A percentile compares a stretch with the other conserved stretches of the same genome.
Evolutionary conservation across 2,888 invertebrate species (phyloP).

Genomic region (Melanostoma mellinum): DNA sequence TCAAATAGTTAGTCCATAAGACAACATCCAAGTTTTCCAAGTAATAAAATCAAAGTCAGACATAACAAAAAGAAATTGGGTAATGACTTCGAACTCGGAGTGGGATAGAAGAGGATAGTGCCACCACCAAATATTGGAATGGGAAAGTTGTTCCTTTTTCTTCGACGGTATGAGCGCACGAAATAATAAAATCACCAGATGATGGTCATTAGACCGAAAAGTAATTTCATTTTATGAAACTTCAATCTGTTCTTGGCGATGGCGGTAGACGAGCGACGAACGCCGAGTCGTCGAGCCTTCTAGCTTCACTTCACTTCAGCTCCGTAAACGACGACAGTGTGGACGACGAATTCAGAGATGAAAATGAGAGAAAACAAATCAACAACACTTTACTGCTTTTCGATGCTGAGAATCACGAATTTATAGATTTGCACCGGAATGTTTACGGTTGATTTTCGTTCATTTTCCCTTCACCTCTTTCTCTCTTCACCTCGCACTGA

Average conservation of each 20-base stretch:
- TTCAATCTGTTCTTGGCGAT: constrained; percentile 46
- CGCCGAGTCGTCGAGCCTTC: no score
- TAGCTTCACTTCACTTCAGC: no score
- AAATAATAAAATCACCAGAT: constrained; percentile 73
- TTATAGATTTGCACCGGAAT: constrained; percentile 56
- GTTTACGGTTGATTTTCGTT: constrained; percentile 18
- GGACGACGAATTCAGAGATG: constrained; percentile 27
- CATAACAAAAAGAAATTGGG: constrained; percentile 49
- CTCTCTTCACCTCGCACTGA: no score
- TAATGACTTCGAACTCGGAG: constrained; percentile 34
- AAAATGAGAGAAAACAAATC: constrained; percentile 36
- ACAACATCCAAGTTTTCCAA: constrained; percentile 33
- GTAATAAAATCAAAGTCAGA: constrained; percentile 69
- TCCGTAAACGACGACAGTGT: not conserved
- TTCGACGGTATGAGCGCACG: constrained; percentile 45
- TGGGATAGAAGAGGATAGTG: not conserved
- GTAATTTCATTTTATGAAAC: constrained; percentile 73
- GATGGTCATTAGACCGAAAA: constrained; percentile 73
- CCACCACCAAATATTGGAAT: not conserved
- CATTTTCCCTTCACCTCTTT: not conserved
- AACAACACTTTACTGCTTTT: constrained; percentile 37
- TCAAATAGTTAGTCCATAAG: constrained; percentile 47
- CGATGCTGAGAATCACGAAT: constrained; percentile 38
- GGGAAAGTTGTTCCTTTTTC: constrained; percentile 30
- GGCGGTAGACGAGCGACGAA: no score